Evolutionary conservation across 2,888 invertebrate genomes (phyloP), one percentile per base, ranked within the genome.

Genomic region (Flexamia atlantica): DNA sequence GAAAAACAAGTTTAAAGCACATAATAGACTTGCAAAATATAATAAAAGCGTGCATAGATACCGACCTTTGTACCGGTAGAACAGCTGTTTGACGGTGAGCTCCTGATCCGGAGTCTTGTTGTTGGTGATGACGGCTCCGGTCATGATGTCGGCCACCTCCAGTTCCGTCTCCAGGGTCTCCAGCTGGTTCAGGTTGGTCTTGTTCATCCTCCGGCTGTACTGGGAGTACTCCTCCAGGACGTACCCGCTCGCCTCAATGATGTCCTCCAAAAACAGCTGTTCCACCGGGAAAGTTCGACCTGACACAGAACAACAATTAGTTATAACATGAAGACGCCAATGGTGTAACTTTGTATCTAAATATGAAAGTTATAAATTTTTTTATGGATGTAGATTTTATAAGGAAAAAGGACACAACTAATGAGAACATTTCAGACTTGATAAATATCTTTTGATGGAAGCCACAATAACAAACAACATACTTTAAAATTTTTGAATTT

Each of bases 201-300:
- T 87, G 17, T 84, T 93, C 0, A 95, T 91, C 90, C 92, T 94
- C 64, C 95, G 91, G 0, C 94, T 92, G 88, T 91, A 95, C 12
- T 91, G 92, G 0, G 93, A 93, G 87, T 93, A 92, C 86, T 93
- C 92, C 88, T 94, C 94, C 85, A 94, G 89, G 10, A 93, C 92
- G 89, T 92, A 95, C 87, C 91, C 90, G 14, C 92, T 91, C 53
- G 90, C 90, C 87, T 97, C 95, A 87, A 97, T 90, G 60, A 97
- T 93, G 88, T 97, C 96, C 90, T 97, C 97, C 64, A 97, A 91
- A 89, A 95, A 96, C 53, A 94, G 91, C 89, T 97, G 95, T 87
- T 95, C 93, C 0, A 97, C 97, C 0, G 97, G 96, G 89, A 94
- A 97, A 0, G 97, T 97, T 88, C 96, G 91, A 17, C 95, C 89